Evolutionary conservation across 2,888 invertebrate genomes (phyloP), one percentile per base, ranked within the genome.

Genomic region (Diaperis boleti): DNA sequence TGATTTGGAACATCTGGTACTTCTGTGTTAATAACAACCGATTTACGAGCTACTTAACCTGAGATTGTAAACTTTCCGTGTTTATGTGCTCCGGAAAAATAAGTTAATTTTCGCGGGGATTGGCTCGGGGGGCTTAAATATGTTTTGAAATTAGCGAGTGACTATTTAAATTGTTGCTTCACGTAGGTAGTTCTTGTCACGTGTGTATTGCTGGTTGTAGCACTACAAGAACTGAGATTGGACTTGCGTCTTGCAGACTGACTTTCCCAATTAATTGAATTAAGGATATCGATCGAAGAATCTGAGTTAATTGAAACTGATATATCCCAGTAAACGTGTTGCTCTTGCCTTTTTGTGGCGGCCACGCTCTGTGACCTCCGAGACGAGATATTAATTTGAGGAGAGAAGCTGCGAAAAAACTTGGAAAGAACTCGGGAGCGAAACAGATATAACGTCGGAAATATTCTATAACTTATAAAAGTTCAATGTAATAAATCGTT

Each of bases 391-490:
- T 39, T 39, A 39, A 14, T 39, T 39, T 39, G n/a, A 39, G n/a
- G 35, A 15, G 39, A n/a, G 11, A 8, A 39, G 39, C n/a, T 3
- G 2, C 11, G 42, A 42, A 42, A 42, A 42, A 42, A 42, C 42
- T 42, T 42, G n/a, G 18, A 1, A 42, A 42, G 42, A 42, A 22
- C 14, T 39, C 20, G n/a, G 18, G 10, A 42, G 22, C 7, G 11
- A 20, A 18, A 20, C 42, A 42, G 42, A 42, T 20, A 17, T 42
- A 42, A 42, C 15, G 42, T 20, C 42, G 20, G 20, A 42, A 39
- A 42, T 11, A 11, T 42, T 42, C 18, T 42, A 15, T 7, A 20
- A 42, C n/a, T 42, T 42, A 42, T 42, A 20, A 42, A 42, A 42
- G 20, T 20, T n/a, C n/a, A 42, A 42, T 20, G 11, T 42, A 39